A percentile compares a stretch with the other conserved stretches of the same genome.
Conservation (phyloP, 2,113 vertebrate genomes). For the Anser cygnoides region DNA sequence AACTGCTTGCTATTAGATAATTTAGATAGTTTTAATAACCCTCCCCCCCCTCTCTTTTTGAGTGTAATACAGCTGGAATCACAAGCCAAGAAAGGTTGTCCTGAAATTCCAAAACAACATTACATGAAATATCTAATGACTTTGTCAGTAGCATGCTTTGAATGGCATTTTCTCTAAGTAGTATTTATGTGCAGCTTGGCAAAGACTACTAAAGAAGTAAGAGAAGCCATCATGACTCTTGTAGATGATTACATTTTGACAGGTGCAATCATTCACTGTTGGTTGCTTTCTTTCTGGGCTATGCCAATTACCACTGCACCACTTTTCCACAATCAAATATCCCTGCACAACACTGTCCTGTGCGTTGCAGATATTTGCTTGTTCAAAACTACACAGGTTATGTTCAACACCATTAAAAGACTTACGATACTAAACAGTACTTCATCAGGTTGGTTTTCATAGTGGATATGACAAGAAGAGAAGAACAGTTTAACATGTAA, state of each 20-base stretch:
- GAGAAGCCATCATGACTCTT: not conserved
- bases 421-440: not conserved
- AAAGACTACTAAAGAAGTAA: not conserved
- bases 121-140: not conserved
- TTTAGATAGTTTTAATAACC: slow-evolving; percentile 1
- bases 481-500: not conserved
- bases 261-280: not conserved
- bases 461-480: not conserved
- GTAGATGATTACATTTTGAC: slow-evolving; percentile 5
- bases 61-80: not conserved
- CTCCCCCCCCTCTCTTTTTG: fast-evolving
- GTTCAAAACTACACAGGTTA: not conserved
- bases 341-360: not conserved
- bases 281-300: not conserved
- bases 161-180: not conserved
- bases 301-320: not conserved
- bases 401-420: not conserved
- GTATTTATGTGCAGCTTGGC: not conserved
- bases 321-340: not conserved
- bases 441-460: not conserved
- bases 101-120: slow-evolving; percentile 5
- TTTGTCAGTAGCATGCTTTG: not conserved
- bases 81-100: not conserved
- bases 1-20: slow-evolving; percentile 5
- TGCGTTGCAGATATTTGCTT: not conserved